Conservation (phyloP, 2,888 invertebrate species). For the Norana najaformis region DNA sequence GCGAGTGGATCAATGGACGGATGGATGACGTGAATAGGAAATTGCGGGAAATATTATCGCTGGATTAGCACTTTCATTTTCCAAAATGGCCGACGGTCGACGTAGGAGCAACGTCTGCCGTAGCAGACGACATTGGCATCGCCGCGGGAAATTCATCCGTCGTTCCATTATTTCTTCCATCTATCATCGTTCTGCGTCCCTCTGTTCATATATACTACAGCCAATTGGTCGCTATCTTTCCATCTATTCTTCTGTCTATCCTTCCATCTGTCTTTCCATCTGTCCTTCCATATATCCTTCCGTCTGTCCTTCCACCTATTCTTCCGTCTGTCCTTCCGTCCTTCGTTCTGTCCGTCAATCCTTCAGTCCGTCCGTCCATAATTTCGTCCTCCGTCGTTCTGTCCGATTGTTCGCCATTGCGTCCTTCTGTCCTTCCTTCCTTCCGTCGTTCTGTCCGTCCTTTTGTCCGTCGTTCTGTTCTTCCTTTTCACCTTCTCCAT, state of each 20-base stretch:
- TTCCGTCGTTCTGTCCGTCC: neutral
- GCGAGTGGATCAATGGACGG: neutral
- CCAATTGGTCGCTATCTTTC: neutral
- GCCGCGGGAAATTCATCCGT: conserved; percentile 5
- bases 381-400: neutral
- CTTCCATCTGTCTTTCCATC: neutral
- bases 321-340: neutral
- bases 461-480: neutral
- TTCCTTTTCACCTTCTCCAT: too few species aligned
- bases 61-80: neutral
- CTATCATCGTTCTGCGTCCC: neutral
- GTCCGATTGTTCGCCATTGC: neutral
- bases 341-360: too few species aligned
- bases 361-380: neutral
- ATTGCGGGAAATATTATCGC: neutral
- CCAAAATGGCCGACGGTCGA: conserved; percentile 4
- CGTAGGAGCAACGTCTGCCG: neutral
- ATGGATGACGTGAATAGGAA: neutral
- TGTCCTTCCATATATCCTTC: neutral
- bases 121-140: neutral
- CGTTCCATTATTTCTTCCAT: neutral
- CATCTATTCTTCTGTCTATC: neutral
- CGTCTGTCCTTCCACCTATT: neutral
- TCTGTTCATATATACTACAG: neutral
- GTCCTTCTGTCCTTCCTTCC: neutral